These are phyloP conservation scores for Mesorhabditis belari DNA, from an alignment of 2,888 invertebrate species.

Conservation along the genomic window DNA sequence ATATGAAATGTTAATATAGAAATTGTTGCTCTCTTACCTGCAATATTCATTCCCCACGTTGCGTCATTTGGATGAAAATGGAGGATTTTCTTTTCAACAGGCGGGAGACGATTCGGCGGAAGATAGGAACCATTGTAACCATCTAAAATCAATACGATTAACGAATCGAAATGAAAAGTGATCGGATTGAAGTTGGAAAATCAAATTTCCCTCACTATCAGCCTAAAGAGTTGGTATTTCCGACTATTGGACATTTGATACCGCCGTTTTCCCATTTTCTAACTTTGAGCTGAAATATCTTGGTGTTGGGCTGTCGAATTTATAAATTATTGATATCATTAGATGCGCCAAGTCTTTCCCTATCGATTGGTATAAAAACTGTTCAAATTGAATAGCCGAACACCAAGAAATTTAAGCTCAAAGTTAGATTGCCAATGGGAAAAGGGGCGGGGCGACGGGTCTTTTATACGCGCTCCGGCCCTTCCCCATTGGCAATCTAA, in stretches of 20 bases:
- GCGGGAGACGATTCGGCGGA: background rate
- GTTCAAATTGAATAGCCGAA: too few species aligned
- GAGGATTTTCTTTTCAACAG: background rate
- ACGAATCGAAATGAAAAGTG: background rate
- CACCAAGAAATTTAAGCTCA: too few species aligned
- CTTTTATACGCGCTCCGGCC: too few species aligned
- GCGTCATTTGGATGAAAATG: background rate
- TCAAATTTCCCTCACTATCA: too few species aligned
- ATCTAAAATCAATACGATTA: background rate
- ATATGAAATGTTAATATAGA: background rate
- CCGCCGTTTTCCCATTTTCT: background rate
- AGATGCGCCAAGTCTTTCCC: too few species aligned
- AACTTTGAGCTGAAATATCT: background rate
- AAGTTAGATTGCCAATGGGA: too few species aligned
- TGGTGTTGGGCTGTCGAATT: background rate
- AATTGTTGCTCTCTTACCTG: background rate
- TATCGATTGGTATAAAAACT: too few species aligned
- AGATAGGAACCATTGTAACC: background rate
- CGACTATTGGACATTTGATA: too few species aligned
- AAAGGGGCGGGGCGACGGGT: too few species aligned
- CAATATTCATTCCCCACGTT: background rate
- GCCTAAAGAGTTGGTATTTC: too few species aligned
- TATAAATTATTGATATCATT: too few species aligned
- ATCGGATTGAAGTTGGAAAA: background rate
- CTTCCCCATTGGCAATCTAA: too few species aligned